Conservation (phyloP, 2,797 vertebrate genomes). For the Agapornis canus region DNA sequence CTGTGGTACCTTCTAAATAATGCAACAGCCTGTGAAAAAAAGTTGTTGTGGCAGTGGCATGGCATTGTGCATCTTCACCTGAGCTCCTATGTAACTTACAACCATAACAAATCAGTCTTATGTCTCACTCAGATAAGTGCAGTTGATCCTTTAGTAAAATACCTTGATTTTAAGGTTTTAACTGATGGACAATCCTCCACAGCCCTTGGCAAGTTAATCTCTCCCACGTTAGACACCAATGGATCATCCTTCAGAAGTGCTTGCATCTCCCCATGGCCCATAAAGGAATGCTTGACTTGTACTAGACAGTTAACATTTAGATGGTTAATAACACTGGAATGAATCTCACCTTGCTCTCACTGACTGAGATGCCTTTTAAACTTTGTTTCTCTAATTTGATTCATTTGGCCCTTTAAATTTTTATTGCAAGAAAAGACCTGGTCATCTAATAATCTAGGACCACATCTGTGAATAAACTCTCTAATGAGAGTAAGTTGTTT, state of each 20-base stretch:
- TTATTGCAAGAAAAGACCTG: background rate
- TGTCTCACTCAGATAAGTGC: background rate
- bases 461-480: conserved; percentile 10
- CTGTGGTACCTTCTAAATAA: conserved; percentile 35
- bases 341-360: background rate
- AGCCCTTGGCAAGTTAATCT: background rate
- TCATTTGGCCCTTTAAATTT: background rate
- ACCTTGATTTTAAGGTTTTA: background rate
- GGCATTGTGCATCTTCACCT: background rate
- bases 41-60: background rate
- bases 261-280: background rate
- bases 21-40: background rate
- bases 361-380: background rate
- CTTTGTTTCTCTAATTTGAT: background rate
- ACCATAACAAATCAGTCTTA: background rate
- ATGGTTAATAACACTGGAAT: background rate
- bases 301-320: background rate
- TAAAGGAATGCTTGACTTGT: background rate
- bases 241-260: background rate
- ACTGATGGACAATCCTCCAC: background rate
- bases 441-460: background rate
- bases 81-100: background rate
- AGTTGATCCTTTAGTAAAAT: background rate
- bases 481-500: conserved; percentile 13
- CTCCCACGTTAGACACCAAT: background rate